Conservation (phyloP, 2,888 invertebrate species). For the Nemotelus pantherinus region DNA sequence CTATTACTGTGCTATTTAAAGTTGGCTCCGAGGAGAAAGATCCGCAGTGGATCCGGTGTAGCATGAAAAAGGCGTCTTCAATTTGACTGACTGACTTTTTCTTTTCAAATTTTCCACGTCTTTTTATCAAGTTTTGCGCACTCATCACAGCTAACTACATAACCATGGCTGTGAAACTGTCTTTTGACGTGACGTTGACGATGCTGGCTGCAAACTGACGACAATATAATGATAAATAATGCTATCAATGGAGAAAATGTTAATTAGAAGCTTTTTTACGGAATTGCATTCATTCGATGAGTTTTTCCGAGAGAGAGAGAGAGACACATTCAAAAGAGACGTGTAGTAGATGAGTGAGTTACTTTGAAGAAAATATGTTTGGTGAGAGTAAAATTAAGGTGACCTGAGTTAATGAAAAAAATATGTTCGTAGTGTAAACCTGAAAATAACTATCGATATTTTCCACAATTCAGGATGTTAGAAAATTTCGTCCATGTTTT, state of each 20-base stretch:
- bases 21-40: neutral
- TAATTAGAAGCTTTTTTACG: slow-evolving; percentile 59
- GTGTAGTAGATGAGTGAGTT: too few relatives aligned
- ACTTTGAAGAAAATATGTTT: too few relatives aligned
- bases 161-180: slow-evolving; percentile 14
- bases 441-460: too few relatives aligned
- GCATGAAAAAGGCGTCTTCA: slow-evolving; percentile 35
- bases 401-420: too few relatives aligned
- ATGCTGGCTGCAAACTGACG: neutral
- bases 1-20: too few relatives aligned
- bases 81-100: neutral
- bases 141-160: neutral
- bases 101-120: slow-evolving; percentile 25
- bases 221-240: slow-evolving; percentile 38
- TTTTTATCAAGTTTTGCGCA: neutral
- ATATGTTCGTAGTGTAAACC: too few relatives aligned
- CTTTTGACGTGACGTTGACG: slow-evolving; percentile 30
- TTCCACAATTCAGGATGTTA: too few relatives aligned
- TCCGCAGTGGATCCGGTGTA: slow-evolving; percentile 17
- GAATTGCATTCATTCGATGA: slow-evolving; percentile 32
- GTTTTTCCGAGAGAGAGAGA: neutral
- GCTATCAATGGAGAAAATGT: slow-evolving; percentile 65
- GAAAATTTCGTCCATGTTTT: too few relatives aligned
- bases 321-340: too few relatives aligned
- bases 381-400: too few relatives aligned